These are phyloP conservation scores for Syngnathoides biaculeatus DNA, from an alignment of 2,113 vertebrate species.

Conservation along the genomic window DNA sequence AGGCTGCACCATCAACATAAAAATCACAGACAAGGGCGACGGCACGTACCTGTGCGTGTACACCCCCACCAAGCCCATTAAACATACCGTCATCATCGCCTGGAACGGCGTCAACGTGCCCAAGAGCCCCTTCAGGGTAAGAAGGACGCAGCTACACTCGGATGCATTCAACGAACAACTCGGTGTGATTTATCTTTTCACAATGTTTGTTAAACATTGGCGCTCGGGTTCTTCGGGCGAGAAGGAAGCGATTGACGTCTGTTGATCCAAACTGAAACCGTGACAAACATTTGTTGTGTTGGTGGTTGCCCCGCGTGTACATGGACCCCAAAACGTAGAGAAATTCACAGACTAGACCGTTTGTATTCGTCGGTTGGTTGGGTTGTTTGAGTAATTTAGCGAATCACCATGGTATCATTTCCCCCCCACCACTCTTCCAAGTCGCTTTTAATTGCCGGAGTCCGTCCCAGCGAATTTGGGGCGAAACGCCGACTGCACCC, in stretches of 20 bases:
- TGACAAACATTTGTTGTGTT: not conserved
- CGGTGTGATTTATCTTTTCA: not conserved
- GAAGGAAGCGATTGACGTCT: not conserved
- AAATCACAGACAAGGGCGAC: conserved; percentile 85
- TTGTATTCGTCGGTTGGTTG: too few species aligned
- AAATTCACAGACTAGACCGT: too few species aligned
- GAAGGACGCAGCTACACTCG: conserved; percentile 20
- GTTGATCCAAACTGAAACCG: not conserved
- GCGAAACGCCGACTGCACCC: too few species aligned
- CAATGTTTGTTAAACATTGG: not conserved
- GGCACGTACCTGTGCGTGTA: conserved; percentile 87
- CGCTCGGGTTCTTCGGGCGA: not conserved
- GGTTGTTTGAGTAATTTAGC: too few species aligned
- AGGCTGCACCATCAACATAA: conserved; percentile 85
- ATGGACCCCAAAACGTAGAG: too few species aligned
- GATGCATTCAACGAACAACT: not conserved
- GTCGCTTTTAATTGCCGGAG: too few species aligned
- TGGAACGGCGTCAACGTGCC: conserved; percentile 90
- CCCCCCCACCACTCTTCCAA: too few species aligned
- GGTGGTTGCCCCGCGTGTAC: too few species aligned
- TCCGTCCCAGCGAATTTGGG: too few species aligned
- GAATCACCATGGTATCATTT: too few species aligned
- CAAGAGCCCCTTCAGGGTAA: conserved; percentile 91
- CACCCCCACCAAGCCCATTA: conserved; percentile 87
- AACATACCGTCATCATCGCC: conserved; percentile 90